Evolutionary conservation across 2,888 invertebrate species (phyloP).

Genomic region (Mylabris sibirica): DNA sequence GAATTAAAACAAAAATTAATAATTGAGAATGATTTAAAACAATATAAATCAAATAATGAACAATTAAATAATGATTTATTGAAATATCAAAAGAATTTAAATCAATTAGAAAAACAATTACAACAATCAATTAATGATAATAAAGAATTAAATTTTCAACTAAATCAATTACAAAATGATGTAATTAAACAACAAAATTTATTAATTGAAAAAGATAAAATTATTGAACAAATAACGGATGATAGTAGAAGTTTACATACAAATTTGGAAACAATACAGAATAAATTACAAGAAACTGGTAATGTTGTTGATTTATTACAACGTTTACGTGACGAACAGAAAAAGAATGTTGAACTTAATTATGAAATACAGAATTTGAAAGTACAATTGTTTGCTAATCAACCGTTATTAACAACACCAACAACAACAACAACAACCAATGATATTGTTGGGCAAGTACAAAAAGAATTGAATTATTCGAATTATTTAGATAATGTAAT

Average conservation of each 20-base stretch:
- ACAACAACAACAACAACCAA: constrained; percentile 56
- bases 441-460: constrained; percentile 66
- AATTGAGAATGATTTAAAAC: constrained; percentile 62
- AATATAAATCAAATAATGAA: constrained; percentile 56
- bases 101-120: constrained; percentile 1
- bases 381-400: constrained; percentile 56
- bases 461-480: constrained; percentile 68
- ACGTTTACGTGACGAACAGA: constrained; percentile 65
- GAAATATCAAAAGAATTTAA: not conserved
- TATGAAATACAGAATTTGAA: constrained; percentile 54
- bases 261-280: constrained; percentile 63
- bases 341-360: constrained; percentile 58
- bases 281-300: constrained; percentile 65
- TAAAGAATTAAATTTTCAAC: constrained; percentile 60
- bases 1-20: constrained; percentile 66
- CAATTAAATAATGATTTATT: constrained; percentile 8
- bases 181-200: constrained; percentile 66
- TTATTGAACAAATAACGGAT: constrained; percentile 67
- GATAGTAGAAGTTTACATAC: constrained; percentile 66
- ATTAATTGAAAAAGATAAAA: constrained; percentile 67
- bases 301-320: constrained; percentile 62
- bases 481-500: constrained; percentile 68
- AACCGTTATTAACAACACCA: constrained; percentile 54
- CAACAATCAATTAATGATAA: constrained; percentile 50
- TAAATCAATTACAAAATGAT: constrained; percentile 64